Percentiles rank a stretch among this genome's conserved stretches.
Evolutionary conservation across 1,140 invertebrate genomes (phyloP).

Genomic region (Pseudomyrmex pallidus): DNA sequence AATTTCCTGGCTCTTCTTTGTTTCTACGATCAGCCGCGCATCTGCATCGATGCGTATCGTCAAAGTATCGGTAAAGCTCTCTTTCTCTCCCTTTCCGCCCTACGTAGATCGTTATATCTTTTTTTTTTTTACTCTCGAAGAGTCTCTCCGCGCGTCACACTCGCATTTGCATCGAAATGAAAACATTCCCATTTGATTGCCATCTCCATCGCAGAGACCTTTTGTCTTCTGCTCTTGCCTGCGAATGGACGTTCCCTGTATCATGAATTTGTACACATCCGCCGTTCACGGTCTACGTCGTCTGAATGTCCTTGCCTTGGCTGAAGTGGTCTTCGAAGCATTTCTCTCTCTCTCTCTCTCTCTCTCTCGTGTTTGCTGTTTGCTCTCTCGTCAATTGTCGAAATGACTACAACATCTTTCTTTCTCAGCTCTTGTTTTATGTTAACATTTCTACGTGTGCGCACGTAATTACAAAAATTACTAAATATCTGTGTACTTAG

Average conservation of each 20-base stretch:
- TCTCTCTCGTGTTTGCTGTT: background rate
- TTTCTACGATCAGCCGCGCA: conserved; percentile 12
- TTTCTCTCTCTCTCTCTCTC: background rate
- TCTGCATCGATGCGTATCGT: conserved; percentile 35
- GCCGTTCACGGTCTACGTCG: conserved; percentile 59
- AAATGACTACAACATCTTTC: background rate
- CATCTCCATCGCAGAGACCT: conserved; percentile 76
- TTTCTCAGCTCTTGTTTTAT: background rate
- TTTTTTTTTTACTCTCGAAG: conserved; percentile 5
- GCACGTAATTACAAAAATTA: background rate
- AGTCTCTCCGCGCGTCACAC: conserved; percentile 39
- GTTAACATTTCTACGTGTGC: background rate
- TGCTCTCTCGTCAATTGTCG: conserved; percentile 2
- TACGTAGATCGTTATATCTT: conserved; percentile 44
- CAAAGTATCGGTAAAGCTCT: conserved; percentile 45
- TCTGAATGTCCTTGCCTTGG: conserved; percentile 44
- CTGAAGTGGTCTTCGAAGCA: conserved; percentile 3
- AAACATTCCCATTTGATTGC: conserved; percentile 75
- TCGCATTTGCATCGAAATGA: conserved; percentile 80
- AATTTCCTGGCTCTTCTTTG: conserved; percentile 31
- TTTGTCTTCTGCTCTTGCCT: conserved; percentile 62
- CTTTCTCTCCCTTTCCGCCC: too few relatives aligned
- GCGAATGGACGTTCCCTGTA: conserved; percentile 77
- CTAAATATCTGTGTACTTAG: background rate
- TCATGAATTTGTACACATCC: conserved; percentile 74